These are phyloP conservation scores for Urocitellus parryii DNA, from an alignment of 2,113 vertebrate genomes.

Conservation along the genomic window DNA sequence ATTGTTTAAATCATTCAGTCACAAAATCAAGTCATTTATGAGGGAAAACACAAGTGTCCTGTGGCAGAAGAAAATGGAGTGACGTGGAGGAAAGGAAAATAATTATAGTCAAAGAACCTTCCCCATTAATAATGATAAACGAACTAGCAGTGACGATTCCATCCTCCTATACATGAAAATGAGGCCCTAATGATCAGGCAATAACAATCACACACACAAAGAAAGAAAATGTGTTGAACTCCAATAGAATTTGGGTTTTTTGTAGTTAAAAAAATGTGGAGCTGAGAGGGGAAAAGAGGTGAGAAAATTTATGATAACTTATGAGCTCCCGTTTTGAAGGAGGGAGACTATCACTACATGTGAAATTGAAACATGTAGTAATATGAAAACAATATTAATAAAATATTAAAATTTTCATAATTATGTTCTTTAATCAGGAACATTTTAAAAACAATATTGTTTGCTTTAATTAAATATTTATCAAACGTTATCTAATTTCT, in stretches of 20 bases:
- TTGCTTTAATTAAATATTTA: not conserved
- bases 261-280: not conserved
- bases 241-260: not conserved
- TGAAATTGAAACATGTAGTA: not conserved
- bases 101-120: not conserved
- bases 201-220: not conserved
- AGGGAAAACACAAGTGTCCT: not conserved
- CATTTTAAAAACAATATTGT: not conserved
- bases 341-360: not conserved
- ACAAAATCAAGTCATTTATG: not conserved
- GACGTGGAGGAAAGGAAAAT: not conserved
- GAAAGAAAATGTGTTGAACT: not conserved
- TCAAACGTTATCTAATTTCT: not conserved
- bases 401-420: not conserved
- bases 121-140: not conserved
- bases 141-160: not conserved
- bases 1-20: not conserved
- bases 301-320: not conserved
- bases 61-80: not conserved
- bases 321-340: not conserved
- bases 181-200: not conserved
- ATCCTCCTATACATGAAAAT: not conserved
- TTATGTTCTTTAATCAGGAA: not conserved
- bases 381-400: not conserved
- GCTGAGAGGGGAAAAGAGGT: not conserved